Base-by-base conservation (phyloP, 2,888 invertebrate species). In the Allygus modestus region DNA sequence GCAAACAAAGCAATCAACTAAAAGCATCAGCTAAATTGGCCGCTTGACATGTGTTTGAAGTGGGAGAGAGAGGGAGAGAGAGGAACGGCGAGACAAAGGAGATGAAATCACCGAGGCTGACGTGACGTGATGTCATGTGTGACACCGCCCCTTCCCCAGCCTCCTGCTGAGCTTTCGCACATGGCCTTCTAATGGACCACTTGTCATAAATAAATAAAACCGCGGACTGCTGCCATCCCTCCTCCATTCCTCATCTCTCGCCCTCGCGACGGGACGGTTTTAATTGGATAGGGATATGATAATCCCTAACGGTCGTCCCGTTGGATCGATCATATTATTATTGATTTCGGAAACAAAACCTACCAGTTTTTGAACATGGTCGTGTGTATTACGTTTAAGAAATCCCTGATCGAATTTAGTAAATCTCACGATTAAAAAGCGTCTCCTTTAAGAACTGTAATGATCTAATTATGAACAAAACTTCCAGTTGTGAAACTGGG, bases 161-260 rank as follows among this genome's bases (percentile, higher is more conserved):
- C 77, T 77, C 77, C 77, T 31, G 58, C 79, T 79, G 79, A 79
- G 79, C 54, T 33, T 79, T 79, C 58, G 79, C 79, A 79, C 79
- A 79, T 79, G 79, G 54, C 79, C 79, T 37, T 79, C 79, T 79
- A 79, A 79, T 79, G 79, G 79, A 54, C 79, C 79, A 58, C 79
- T 79, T 79, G 79, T 79, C 79, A 79, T 79, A 79, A 79, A 79
- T 79, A 79, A 79, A 79, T 79, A 79, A 79, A 79, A 79, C 79
- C 58, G 58, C 28, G 33, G n/a, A 12, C 33, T 2, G 28, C 31
- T 46, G 23, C 28, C 15, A 11, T 43, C 15, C 28, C 77, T 43
- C 73, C n/a, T 4, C 41, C 43, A 31, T 71, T 5, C 9, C 61
- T 7, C 9, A 54, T 23, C 54, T 5, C 61, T 2, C 23, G 9